phyloP scores from a whole-genome alignment of 1,140 invertebrate genomes.

The Calephelis virginiensis region DNA sequence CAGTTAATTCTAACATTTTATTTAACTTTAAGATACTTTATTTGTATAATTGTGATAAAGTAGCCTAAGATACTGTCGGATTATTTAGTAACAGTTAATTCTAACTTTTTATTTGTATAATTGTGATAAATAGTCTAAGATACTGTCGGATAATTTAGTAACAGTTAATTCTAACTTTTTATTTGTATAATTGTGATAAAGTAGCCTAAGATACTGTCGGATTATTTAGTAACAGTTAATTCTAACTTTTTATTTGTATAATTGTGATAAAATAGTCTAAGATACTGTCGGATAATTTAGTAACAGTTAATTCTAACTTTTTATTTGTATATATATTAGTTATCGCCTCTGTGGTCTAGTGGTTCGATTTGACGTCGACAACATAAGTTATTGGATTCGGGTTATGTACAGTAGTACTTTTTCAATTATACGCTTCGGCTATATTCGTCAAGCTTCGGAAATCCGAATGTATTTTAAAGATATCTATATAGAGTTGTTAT shows the following conservation, averaged over 20 bases:
- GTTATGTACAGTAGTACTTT: no score
- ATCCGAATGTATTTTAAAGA: no score
- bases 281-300: not conserved
- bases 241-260: not conserved
- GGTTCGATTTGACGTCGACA: no score
- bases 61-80: not conserved
- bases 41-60: not conserved
- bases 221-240: not conserved
- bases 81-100: not conserved
- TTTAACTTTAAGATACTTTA: no score
- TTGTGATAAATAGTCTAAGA: not conserved
- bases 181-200: not conserved
- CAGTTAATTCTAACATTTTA: not conserved
- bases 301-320: not conserved
- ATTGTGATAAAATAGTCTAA: not conserved
- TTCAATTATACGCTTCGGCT: no score
- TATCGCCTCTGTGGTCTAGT: no score
- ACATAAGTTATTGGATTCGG: no score
- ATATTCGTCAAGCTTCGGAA: no score
- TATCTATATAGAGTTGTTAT: no score
- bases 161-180: not conserved
- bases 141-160: not conserved
- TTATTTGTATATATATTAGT: no score
- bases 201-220: not conserved
- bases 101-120: no score